A percentile compares a stretch with the other conserved stretches of the same genome.
Evolutionary conservation across 2,888 invertebrate genomes (phyloP).

Genomic region (Ophion obscuratus): DNA sequence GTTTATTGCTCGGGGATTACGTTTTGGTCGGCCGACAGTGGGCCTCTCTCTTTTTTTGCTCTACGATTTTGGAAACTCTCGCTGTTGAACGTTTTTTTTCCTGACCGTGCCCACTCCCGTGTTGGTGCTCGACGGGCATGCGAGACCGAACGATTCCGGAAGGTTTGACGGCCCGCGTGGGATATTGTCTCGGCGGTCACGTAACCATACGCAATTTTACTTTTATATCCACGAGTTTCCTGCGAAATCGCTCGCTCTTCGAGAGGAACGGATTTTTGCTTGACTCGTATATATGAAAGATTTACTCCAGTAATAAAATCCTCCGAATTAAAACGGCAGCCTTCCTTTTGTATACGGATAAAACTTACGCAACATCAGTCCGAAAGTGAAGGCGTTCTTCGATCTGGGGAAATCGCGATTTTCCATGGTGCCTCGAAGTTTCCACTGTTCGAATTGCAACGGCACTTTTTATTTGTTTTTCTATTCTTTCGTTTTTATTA

Average conservation of each 20-base stretch:
- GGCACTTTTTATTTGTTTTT: too few relatives aligned
- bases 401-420: too few relatives aligned
- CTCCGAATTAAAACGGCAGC: not conserved
- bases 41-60: slow-evolving; percentile 52
- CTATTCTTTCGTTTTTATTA: too few relatives aligned
- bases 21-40: slow-evolving; percentile 72
- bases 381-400: too few relatives aligned
- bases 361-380: not conserved
- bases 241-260: not conserved
- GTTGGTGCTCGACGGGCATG: not conserved
- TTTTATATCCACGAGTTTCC: slow-evolving; percentile 1
- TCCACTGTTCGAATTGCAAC: too few relatives aligned
- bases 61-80: slow-evolving; percentile 41
- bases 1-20: slow-evolving; percentile 78
- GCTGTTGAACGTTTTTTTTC: slow-evolving; percentile 7
- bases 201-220: slow-evolving; percentile 70
- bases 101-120: not conserved
- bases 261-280: not conserved
- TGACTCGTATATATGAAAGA: not conserved
- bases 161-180: slow-evolving; percentile 37
- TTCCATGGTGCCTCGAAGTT: too few relatives aligned
- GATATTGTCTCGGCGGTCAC: slow-evolving; percentile 68
- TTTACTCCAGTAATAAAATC: slow-evolving; percentile 7
- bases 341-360: not conserved
- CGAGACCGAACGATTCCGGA: slow-evolving; percentile 38